phyloP scores from a whole-genome alignment of 2,888 invertebrate species.

The Sesia bembeciformis region DNA sequence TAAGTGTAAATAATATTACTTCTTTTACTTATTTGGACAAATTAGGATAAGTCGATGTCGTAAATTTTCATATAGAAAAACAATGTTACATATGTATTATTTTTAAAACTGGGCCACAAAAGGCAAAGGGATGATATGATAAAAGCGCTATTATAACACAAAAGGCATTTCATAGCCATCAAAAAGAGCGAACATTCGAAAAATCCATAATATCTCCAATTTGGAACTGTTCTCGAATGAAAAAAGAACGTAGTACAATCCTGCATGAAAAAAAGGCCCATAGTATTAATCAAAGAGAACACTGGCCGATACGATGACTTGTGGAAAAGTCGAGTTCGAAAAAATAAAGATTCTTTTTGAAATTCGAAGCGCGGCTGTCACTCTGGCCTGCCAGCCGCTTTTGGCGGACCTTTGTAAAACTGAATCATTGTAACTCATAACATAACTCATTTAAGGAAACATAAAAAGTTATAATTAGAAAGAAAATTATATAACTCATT shows the following conservation, averaged over 20 bases:
- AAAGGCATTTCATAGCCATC: background rate
- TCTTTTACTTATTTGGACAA: too few relatives aligned
- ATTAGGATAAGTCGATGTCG: too few relatives aligned
- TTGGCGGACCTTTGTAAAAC: too few relatives aligned
- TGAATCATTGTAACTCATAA: too few relatives aligned
- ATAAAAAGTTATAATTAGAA: too few relatives aligned
- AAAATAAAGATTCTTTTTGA: conserved; percentile 41
- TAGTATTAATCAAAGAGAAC: conserved; percentile 62
- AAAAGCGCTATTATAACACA: conserved; percentile 4
- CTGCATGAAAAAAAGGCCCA: conserved; percentile 19
- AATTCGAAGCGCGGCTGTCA: conserved; percentile 48
- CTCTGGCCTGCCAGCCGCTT: conserved; percentile 21
- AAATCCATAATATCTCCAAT: conserved; percentile 17
- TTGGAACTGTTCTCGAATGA: conserved; percentile 3
- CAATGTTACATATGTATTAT: conserved; percentile 1
- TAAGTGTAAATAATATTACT: too few relatives aligned
- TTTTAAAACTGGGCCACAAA: conserved; percentile 1
- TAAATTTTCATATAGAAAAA: background rate
- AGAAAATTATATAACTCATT: too few relatives aligned
- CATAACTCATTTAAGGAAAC: too few relatives aligned
- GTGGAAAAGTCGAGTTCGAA: conserved; percentile 41
- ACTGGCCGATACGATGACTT: conserved; percentile 54
- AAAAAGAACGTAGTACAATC: conserved; percentile 12
- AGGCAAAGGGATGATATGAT: conserved; percentile 10
- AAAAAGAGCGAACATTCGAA: conserved; percentile 6